Evolutionary conservation across 2,113 vertebrate genomes (phyloP), one percentile per base, ranked within the genome.

Genomic region (Microcebus griseorufus): DNA sequence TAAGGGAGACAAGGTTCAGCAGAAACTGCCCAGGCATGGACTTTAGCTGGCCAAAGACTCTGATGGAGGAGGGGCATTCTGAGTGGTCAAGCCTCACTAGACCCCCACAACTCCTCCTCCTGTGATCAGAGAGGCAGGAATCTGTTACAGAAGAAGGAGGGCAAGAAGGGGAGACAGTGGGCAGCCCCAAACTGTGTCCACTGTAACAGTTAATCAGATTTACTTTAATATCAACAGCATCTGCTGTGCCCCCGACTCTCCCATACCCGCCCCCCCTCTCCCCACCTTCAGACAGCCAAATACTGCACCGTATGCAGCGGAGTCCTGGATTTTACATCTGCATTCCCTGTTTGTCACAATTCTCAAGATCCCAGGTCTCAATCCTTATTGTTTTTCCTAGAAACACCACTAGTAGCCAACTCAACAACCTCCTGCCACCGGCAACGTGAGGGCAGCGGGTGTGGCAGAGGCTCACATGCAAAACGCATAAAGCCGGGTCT

Each of bases 401-500:
- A 82, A 86, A 72, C 10, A 20, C 60, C n/a, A 48, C 0, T 13
- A 67, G n/a, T 34, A 18, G 37, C 18, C 65, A 42, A 6, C 37
- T 53, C 53, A 22, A 60, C 23, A n/a, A 14, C 37, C 23, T 4
- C 39, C 51, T 69, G 20, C 17, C 6, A 1, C 3, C 27, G 55
- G n/a, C 80, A 17, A 29, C 5, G 12, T 12, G 91, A 95, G n/a
- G 20, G 34, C 62, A 81, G 20, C 2, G 2, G 90, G 14, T 16
- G 16, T 20, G 34, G 90, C 34, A 11, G 5, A 23, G 3, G 6
- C 27, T 4, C 16, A 16, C 7, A 5, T 37, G 45, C 13, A 32
- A 55, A 14, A 39, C 23, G 18, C 12, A 0, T 1, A 17, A 39
- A 73, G 3, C 34, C 6, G 3, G 5, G 25, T 12, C 62, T 5